A percentile compares a stretch with the other conserved stretches of the same genome.
phyloP scores from a whole-genome alignment of 1,140 invertebrate species.

The Meloidogyne floridensis region DNA sequence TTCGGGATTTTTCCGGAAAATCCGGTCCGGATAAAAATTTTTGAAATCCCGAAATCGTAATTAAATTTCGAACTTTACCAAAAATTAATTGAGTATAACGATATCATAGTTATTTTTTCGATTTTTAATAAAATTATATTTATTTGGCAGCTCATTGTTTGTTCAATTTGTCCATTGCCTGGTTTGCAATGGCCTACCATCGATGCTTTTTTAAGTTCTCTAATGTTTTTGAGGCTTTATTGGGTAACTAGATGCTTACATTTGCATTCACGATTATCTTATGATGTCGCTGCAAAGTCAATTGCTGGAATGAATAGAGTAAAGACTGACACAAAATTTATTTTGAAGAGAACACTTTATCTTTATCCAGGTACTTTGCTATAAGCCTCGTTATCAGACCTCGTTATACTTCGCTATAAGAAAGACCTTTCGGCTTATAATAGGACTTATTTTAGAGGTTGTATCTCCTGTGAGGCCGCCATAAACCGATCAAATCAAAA shows the following conservation, averaged over 20 bases:
- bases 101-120: background rate
- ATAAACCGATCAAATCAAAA: too few species aligned
- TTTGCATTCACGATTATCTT: slow-evolving; percentile 10
- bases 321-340: slow-evolving; percentile 20
- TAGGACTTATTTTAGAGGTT: too few species aligned
- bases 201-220: slow-evolving; percentile 1
- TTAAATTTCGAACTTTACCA: too few species aligned
- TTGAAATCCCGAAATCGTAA: too few species aligned
- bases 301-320: slow-evolving; percentile 20
- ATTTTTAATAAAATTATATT: background rate
- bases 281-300: slow-evolving; percentile 15
- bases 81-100: too few species aligned
- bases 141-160: slow-evolving; percentile 2
- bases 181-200: background rate
- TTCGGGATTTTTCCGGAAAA: too few species aligned
- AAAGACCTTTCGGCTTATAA: too few species aligned
- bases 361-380: slow-evolving; percentile 4
- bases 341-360: slow-evolving; percentile 13
- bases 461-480: too few species aligned
- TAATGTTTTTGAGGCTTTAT: slow-evolving; percentile 20
- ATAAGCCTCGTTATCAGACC: too few species aligned
- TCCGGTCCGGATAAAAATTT: too few species aligned
- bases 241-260: slow-evolving; percentile 14
- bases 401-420: too few species aligned
- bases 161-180: slow-evolving; percentile 2